Conservation (phyloP, 2,888 invertebrate genomes). For the Eueremaeus valkanovi region DNA sequence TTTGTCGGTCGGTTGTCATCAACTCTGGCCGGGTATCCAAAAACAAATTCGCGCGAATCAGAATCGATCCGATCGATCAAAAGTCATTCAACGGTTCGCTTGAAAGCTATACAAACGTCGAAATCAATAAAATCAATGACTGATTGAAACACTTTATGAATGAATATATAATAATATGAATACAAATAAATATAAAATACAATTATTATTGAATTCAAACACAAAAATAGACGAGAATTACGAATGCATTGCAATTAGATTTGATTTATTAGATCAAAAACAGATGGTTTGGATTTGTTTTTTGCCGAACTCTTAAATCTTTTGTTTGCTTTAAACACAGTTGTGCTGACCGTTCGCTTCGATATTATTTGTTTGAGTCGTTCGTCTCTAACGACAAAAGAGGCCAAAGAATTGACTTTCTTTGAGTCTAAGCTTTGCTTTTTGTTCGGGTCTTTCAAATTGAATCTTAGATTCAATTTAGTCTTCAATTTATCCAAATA, state of each 20-base stretch:
- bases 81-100: conserved; percentile 27
- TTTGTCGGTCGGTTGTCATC: conserved; percentile 71
- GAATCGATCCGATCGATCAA: conserved; percentile 53
- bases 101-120: conserved; percentile 27
- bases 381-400: conserved; percentile 24
- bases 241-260: not conserved
- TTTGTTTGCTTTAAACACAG: not conserved
- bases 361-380: conserved; percentile 21
- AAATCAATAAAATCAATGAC: conserved; percentile 33
- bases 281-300: not conserved
- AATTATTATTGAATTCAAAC: not conserved
- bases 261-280: not conserved
- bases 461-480: not conserved
- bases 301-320: not conserved
- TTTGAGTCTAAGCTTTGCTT: not conserved
- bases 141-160: not conserved
- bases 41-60: conserved; percentile 69
- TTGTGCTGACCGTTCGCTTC: not conserved
- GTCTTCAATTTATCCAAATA: not conserved
- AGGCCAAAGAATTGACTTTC: not conserved
- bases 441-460: not conserved
- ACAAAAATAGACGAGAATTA: not conserved
- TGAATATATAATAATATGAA: not conserved
- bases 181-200: not conserved
- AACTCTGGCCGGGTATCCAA: conserved; percentile 81